Conservation (phyloP, 2,888 invertebrate species). For the Melinaea menophilus region DNA sequence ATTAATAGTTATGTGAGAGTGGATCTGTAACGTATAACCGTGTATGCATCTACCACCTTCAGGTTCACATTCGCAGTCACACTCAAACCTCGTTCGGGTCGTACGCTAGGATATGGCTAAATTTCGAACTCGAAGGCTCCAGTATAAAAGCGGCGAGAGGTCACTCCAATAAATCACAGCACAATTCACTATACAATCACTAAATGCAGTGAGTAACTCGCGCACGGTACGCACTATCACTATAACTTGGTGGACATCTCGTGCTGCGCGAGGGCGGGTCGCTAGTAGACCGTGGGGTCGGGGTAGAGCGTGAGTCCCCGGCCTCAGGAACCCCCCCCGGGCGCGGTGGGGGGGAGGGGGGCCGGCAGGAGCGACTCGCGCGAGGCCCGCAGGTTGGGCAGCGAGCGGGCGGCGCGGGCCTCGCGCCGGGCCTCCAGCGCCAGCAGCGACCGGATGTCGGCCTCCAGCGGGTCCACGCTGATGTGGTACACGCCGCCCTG, state of each 20-base stretch:
- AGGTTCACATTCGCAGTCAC: neutral
- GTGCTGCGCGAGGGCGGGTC: slow-evolving; percentile 17
- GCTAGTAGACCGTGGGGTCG: slow-evolving; percentile 68
- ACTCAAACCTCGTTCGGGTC: neutral
- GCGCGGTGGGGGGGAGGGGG: slow-evolving; percentile 38
- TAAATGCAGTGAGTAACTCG: slow-evolving; percentile 1
- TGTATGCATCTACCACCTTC: neutral
- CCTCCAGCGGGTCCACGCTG: slow-evolving; percentile 67
- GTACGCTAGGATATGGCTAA: slow-evolving; percentile 3
- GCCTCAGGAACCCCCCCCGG: slow-evolving; percentile 38
- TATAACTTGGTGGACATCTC: slow-evolving; percentile 28
- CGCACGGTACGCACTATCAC: slow-evolving; percentile 23
- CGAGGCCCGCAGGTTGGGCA: slow-evolving; percentile 85
- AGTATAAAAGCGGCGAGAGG: slow-evolving; percentile 10
- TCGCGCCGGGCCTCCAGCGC: slow-evolving; percentile 70
- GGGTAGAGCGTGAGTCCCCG: slow-evolving; percentile 53
- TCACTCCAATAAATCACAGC: slow-evolving; percentile 13
- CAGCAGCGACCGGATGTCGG: slow-evolving; percentile 63
- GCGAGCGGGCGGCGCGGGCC: slow-evolving; percentile 72
- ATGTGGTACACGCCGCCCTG: slow-evolving; percentile 69
- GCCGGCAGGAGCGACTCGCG: slow-evolving; percentile 78
- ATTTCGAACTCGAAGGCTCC: slow-evolving; percentile 8
- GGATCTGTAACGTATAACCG: neutral
- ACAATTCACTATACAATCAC: slow-evolving; percentile 11
- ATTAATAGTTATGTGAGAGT: neutral